Conservation (phyloP, 2,888 invertebrate species). For the Aporophyla nigra region DNA sequence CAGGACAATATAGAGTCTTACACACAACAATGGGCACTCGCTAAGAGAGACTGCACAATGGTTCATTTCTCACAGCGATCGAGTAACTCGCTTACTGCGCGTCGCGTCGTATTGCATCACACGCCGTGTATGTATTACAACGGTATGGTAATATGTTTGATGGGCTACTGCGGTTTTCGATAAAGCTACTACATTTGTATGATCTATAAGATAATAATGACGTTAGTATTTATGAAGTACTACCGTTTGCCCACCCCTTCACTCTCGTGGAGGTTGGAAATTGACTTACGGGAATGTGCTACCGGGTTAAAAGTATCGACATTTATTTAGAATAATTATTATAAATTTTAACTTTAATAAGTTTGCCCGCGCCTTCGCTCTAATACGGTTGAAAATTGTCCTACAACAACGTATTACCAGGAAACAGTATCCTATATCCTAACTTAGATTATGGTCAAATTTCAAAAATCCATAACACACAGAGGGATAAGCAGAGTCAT, state of each 20-base stretch:
- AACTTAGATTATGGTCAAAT: too few relatives aligned
- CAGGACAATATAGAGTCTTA: slow-evolving; percentile 19
- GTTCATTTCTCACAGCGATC: slow-evolving; percentile 61
- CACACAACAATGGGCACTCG: slow-evolving; percentile 39
- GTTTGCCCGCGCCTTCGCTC: too few relatives aligned
- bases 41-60: slow-evolving; percentile 46
- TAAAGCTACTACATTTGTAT: neutral
- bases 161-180: slow-evolving; percentile 7
- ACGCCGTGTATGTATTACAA: neutral
- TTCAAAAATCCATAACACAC: too few relatives aligned
- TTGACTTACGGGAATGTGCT: too few relatives aligned
- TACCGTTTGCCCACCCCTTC: neutral
- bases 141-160: slow-evolving; percentile 42
- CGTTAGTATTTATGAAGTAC: neutral
- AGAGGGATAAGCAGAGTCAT: too few relatives aligned
- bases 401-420: neutral
- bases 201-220: neutral
- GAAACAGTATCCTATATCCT: neutral
- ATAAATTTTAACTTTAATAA: too few relatives aligned
- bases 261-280: neutral
- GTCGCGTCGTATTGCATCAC: slow-evolving; percentile 36
- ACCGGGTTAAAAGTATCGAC: too few relatives aligned
- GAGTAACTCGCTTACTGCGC: slow-evolving; percentile 16
- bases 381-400: neutral
- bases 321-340: too few relatives aligned